Evolutionary conservation across 2,113 vertebrate species (phyloP).

Genomic region (Sinocyclocheilus anshuiensis): DNA sequence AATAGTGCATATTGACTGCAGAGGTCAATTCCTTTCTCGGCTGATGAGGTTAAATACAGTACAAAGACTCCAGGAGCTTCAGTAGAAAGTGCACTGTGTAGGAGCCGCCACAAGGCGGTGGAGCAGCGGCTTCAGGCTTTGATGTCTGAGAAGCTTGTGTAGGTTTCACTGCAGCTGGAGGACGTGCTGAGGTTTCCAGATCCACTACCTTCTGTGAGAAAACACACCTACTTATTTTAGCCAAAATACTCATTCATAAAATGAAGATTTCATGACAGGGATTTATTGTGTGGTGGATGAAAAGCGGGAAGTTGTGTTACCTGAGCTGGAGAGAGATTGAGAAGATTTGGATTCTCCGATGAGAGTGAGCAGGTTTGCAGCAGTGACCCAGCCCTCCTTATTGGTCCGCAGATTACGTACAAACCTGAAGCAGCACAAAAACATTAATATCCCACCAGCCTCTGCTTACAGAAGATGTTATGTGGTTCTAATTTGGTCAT

Average conservation of each 20-base stretch:
- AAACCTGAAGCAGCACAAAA: slow-evolving; percentile 75
- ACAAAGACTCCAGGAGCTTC: slow-evolving; percentile 40
- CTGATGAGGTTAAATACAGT: slow-evolving; percentile 36
- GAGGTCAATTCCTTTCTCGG: slow-evolving; percentile 3
- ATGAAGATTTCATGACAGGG: background rate
- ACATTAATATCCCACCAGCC: background rate
- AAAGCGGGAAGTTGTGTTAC: slow-evolving; percentile 65
- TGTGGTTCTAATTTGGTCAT: no score
- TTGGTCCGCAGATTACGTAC: slow-evolving; percentile 86
- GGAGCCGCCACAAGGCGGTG: slow-evolving; percentile 39
- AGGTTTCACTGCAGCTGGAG: slow-evolving; percentile 93
- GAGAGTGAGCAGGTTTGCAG: slow-evolving; percentile 79
- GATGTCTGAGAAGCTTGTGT: slow-evolving; percentile 84
- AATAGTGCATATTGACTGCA: background rate
- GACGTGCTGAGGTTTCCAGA: slow-evolving; percentile 91
- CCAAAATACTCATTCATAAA: slow-evolving; percentile 9
- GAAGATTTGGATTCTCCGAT: slow-evolving; percentile 86
- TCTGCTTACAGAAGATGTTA: background rate
- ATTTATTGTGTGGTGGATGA: background rate
- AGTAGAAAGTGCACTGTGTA: slow-evolving; percentile 55
- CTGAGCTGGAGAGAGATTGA: slow-evolving; percentile 91
- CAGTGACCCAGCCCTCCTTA: slow-evolving; percentile 86
- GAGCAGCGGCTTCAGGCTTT: slow-evolving; percentile 77
- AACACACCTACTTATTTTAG: background rate
- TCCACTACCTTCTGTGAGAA: slow-evolving; percentile 83